Percentiles rank a stretch among this genome's conserved stretches.
Conservation (phyloP, 2,113 vertebrate genomes). For the Myrmophylax atrothorax region DNA sequence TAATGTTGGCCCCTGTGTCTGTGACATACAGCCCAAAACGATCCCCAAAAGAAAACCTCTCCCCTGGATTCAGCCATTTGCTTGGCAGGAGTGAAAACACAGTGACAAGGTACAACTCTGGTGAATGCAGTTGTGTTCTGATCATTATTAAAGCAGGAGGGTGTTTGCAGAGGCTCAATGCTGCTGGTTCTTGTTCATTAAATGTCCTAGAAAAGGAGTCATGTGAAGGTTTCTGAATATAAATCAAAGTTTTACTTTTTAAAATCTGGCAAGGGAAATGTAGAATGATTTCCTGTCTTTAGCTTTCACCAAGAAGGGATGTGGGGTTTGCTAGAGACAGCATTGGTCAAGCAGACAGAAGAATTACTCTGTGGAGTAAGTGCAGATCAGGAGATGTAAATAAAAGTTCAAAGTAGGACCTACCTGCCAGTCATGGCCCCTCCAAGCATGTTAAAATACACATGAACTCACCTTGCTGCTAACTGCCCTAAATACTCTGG, state of each 20-base stretch:
- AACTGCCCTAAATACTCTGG: too few relatives aligned
- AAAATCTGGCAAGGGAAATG: not conserved
- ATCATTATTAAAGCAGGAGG: not conserved
- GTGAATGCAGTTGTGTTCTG: not conserved
- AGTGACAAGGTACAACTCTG: slow-evolving; percentile 75
- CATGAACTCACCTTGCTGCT: not conserved
- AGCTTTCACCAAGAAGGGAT: not conserved
- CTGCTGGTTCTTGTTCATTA: not conserved
- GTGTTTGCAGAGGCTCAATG: not conserved
- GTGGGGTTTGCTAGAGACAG: not conserved
- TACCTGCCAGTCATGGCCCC: not conserved
- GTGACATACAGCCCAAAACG: slow-evolving; percentile 94
- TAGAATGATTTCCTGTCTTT: not conserved
- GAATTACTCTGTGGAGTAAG: not conserved
- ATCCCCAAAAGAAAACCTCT: slow-evolving; percentile 93
- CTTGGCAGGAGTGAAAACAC: slow-evolving; percentile 82
- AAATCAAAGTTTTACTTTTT: not conserved
- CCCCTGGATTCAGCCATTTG: slow-evolving; percentile 89
- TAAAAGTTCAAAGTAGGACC: not conserved
- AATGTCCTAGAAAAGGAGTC: not conserved
- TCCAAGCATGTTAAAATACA: not conserved
- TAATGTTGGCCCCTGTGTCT: slow-evolving; percentile 84
- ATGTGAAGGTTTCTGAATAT: not conserved
- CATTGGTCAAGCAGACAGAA: not conserved
- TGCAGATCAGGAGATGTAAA: not conserved